Evolutionary conservation across 2,113 vertebrate species (phyloP).

Genomic region (Tachysurus vachellii): DNA sequence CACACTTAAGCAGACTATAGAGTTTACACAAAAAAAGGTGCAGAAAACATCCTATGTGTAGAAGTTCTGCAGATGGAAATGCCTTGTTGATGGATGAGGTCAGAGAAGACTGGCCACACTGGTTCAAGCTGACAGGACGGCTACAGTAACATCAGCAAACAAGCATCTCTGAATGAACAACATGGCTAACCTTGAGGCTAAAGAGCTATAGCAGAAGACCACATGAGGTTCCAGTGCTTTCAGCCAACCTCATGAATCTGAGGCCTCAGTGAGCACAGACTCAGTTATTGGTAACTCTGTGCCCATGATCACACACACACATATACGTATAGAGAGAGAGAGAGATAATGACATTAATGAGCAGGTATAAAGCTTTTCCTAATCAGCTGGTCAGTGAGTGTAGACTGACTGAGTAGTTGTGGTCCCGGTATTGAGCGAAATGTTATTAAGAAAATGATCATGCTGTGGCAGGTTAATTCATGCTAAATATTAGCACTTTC

Average conservation of each 20-base stretch:
- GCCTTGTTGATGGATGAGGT: background rate
- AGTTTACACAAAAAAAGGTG: background rate
- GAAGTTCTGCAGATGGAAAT: background rate
- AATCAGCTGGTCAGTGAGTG: background rate
- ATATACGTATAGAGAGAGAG: too few relatives aligned
- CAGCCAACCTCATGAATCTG: background rate
- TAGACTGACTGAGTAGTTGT: background rate
- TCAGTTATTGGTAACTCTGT: background rate
- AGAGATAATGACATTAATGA: background rate
- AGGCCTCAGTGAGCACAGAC: background rate
- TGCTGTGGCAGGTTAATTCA: background rate
- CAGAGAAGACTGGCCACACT: background rate
- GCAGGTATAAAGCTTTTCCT: background rate
- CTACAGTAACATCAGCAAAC: background rate
- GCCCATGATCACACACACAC: too few relatives aligned
- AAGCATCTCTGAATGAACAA: background rate
- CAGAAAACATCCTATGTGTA: too few relatives aligned
- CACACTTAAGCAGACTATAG: background rate
- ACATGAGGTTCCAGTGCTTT: background rate
- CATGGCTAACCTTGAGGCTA: background rate
- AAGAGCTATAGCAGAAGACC: background rate
- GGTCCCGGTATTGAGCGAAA: background rate
- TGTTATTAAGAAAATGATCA: background rate
- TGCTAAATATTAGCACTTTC: background rate
- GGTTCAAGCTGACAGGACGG: background rate